Base-by-base conservation (phyloP, 2,888 invertebrate species). In the Sphinx pinastri region DNA sequence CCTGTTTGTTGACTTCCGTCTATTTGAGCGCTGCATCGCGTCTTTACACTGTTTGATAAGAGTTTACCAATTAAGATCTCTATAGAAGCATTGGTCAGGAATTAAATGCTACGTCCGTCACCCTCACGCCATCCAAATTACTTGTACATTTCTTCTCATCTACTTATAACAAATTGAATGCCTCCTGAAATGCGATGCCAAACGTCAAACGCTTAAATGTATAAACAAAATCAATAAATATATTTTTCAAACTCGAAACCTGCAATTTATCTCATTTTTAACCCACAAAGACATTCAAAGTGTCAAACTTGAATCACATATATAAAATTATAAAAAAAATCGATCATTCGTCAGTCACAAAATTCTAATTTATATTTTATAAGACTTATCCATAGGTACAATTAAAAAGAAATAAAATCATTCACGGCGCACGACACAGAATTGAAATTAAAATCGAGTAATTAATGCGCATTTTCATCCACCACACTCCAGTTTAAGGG, bases 151-250 rank as follows among this genome's bases (percentile, higher is more conserved):
- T 16, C 57, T 57, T 19, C 57, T 5, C 25, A 25, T 2, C 57
- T 57, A 57, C 57, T 25, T 6, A 57, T 60, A 38, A 60, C 45
- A 60, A 38, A 60, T 60, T 38, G 25, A 57, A 57, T 57, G 57
- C 57, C 57, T 25, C 4, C 16, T 25, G 25, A 2, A 25, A 25
- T 25, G 25, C 25, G 1, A 25, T 2, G 25, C 25, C 25, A 47
- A 45, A 45, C 6, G 45, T 57, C 13, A 47, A 60, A 25, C 6
- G 25, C 57, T 5, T 25, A 25, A n/a, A 12, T 19, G 25, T 25
- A 11, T 25, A 57, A 19, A 10, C 25, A 31, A 13, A 57, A 57
- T 25, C 0, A 12, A 5, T 25, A 13, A 57, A 38, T 0, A 38
- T 38, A 8, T 7, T 38, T 38, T 38, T 7, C 38, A 38, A 38